phyloP scores from a whole-genome alignment of 2,888 invertebrate genomes.

The Allacma fusca region DNA sequence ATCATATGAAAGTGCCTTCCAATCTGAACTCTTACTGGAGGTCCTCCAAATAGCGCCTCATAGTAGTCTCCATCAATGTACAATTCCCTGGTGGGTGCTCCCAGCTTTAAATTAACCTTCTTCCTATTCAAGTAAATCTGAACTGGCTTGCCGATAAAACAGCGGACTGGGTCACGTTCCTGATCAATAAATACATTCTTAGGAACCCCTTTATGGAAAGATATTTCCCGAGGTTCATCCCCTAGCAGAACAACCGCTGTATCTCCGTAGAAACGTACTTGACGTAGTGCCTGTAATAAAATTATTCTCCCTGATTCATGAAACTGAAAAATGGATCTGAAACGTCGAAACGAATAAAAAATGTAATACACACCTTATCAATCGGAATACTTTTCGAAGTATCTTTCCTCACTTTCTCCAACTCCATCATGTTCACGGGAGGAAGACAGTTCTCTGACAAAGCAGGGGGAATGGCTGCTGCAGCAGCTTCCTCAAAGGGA shows the following conservation, averaged over 20 bases:
- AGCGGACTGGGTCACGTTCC: constrained; percentile 74
- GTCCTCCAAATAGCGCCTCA: constrained; percentile 92
- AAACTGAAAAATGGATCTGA: constrained; percentile 23
- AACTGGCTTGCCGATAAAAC: constrained; percentile 73
- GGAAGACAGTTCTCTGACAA: constrained; percentile 52
- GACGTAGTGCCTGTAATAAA: constrained; percentile 46
- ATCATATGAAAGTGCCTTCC: constrained; percentile 73
- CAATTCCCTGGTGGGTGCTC: constrained; percentile 90
- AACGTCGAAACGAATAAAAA: background rate
- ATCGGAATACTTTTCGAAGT: constrained; percentile 55
- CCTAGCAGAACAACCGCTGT: constrained; percentile 74
- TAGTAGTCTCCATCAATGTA: constrained; percentile 88
- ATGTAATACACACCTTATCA: constrained; percentile 53
- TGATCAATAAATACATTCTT: constrained; percentile 80
- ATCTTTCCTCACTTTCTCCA: constrained; percentile 52
- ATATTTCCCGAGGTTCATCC: constrained; percentile 76
- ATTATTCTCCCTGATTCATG: too few species aligned
- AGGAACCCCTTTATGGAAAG: constrained; percentile 81
- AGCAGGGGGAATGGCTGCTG: constrained; percentile 18
- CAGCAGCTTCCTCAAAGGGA: constrained; percentile 58
- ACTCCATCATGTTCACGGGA: constrained; percentile 48
- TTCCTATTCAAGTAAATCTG: constrained; percentile 78
- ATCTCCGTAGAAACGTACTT: constrained; percentile 83
- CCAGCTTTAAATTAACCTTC: constrained; percentile 75
- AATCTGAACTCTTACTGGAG: constrained; percentile 80